Base-by-base conservation (phyloP, 2,797 vertebrate species). In the Luscinia luscinia region DNA sequence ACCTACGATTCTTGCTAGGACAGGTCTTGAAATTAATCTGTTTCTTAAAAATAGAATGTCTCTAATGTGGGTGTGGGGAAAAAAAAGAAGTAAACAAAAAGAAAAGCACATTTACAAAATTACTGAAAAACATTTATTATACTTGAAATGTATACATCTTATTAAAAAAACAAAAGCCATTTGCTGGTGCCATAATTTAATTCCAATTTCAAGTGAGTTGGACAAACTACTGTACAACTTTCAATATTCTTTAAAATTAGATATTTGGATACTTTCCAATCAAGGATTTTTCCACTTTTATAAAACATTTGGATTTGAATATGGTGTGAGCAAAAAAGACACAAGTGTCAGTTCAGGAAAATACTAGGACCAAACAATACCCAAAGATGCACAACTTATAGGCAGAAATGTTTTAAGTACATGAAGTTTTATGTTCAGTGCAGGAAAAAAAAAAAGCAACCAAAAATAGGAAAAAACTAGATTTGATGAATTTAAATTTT, bases 61-160 rank as follows among this genome's bases (percentile, higher is more conserved):
- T 26, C 27, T 38, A 9, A 16, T 2, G n/a, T 2, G 12, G 19
- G 9, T 5, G 7, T 1, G 27, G 3, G 12, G 38, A 38, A 38
- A 1, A 49, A 12, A 23, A 46, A 62, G 6, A 57, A 90, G 48
- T 27, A 95, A 80, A 67, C 32, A 59, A 48, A 90, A 95, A 90
- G 75, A 91, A 97, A 94, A 95, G 95, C 96, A 94, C 84, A 1
- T 96, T 96, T 98, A 96, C 93, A 97, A 98, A 97, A 97, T 97
- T 96, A 96, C 91, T 90, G 87, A 97, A 98, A 98, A 98, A 98
- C 97, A 97, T 98, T 98, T 98, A 98, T 98, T 98, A 97, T 95
- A 97, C 96, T 92, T 93, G 97, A 98, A 98, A 98, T 97, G 97
- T 98, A 95, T 97, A 98, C 97, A 98, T 97, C 97, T 97, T 96